phyloP scores from a whole-genome alignment of 92 coral and sea anemone genomes.

The Epizoanthus scotinus region DNA sequence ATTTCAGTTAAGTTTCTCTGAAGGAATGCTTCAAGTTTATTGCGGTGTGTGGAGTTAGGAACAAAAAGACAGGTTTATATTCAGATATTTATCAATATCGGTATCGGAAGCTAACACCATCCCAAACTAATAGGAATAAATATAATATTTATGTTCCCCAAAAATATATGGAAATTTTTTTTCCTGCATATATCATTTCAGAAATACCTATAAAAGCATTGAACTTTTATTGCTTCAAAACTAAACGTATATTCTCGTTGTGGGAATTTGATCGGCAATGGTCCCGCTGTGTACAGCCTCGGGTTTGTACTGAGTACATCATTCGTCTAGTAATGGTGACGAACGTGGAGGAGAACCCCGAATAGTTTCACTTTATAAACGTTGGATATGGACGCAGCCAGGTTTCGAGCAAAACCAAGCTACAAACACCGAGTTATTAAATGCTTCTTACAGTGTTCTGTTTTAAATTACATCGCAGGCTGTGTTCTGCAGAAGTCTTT shows the following conservation, averaged over 20 bases:
- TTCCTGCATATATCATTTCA: not conserved
- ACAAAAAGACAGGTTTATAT: conserved; percentile 15
- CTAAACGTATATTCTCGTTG: not conserved
- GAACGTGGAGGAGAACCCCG: not conserved
- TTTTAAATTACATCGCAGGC: conserved; percentile 20
- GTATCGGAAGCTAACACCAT: conserved; percentile 30
- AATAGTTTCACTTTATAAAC: too few species aligned
- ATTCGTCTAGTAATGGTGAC: not conserved
- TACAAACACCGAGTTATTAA: not conserved
- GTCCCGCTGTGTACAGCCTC: conserved; percentile 3
- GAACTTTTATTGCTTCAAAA: not conserved
- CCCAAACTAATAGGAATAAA: too few species aligned
- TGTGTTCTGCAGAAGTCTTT: conserved; percentile 42
- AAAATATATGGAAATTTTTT: not conserved
- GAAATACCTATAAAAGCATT: not conserved
- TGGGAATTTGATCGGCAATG: not conserved
- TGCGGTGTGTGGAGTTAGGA: conserved; percentile 22
- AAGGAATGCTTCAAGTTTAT: conserved; percentile 29
- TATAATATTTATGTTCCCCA: not conserved
- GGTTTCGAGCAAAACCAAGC: not conserved
- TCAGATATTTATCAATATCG: conserved; percentile 29
- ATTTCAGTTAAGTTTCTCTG: conserved; percentile 36
- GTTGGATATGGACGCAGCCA: too few species aligned
- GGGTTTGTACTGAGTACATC: conserved; percentile 17
- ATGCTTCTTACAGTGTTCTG: conserved; percentile 20